Base-by-base conservation (phyloP, 2,888 invertebrate species). In the Patella ulyssiponensis region DNA sequence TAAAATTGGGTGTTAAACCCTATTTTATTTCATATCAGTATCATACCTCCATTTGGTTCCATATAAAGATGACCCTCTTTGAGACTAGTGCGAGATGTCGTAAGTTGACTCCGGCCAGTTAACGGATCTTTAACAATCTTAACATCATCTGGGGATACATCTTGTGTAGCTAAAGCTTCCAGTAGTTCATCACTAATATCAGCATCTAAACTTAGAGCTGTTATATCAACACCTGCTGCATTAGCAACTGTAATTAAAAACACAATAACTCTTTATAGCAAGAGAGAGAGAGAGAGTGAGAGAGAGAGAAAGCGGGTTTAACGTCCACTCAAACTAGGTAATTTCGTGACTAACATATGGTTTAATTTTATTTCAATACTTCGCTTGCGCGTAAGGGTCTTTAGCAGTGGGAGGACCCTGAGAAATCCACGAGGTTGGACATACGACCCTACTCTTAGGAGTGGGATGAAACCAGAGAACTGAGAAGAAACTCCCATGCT, bases 131-230 rank as follows among this genome's bases (percentile, higher is more conserved):
- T 79, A 15, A 87, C 83, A n/a, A 90, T 84, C 77, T 88, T 88
- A 4, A 90, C 84, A 76, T 90, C 90, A 7, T 88, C 88, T 0
- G 89, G 88, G 3, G 83, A 80, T 33, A 90, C 79, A 9, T 80
- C 80, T 54, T 88, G 81, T 56, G 82, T 86, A 33, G 85, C 84
- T 54, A 90, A 81, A 2, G 88, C 87, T 51, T 89, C 86, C 75
- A 90, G 79, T 52, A 90, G 77, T 64, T 87, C 88, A 15, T 84
- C 86, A 73, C 88, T 88, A 71, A 90, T 85, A 71, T 88, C 88
- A 1, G 88, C 86, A 71, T 88, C 87, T 23, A 79, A 81, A 9
- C 86, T 85, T 7, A 88, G 79, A 0, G 84, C 81, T 12, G 80
- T 79, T 14, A 83, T 86, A 56, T 83, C 81, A 71, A 87, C 56